Percentiles rank a stretch among this genome's conserved stretches.
phyloP scores from a whole-genome alignment of 2,113 vertebrate species.

The Hucho hucho region DNA sequence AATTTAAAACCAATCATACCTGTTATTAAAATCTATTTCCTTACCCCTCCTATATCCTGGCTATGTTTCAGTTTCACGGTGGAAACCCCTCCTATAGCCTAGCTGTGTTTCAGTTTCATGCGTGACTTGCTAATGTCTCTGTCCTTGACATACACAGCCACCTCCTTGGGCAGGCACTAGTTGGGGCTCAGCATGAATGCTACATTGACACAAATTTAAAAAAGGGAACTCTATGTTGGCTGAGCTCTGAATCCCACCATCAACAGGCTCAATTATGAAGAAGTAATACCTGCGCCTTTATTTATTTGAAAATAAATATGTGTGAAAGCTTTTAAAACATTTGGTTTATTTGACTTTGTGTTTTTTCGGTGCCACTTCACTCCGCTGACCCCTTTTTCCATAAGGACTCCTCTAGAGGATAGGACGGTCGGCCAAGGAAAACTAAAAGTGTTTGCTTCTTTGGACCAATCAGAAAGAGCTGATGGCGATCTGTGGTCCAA shows the following conservation, averaged over 20 bases:
- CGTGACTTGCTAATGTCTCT: slow-evolving; percentile 58
- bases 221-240: slow-evolving; percentile 74
- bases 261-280: slow-evolving; percentile 28
- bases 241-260: slow-evolving; percentile 55
- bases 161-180: slow-evolving; percentile 77
- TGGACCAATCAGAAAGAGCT: slow-evolving; percentile 2
- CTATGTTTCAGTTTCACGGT: neutral
- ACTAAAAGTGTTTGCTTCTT: neutral
- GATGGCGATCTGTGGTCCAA: neutral
- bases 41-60: no score
- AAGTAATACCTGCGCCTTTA: slow-evolving; percentile 28
- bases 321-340: slow-evolving; percentile 25
- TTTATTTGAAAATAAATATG: slow-evolving; percentile 31
- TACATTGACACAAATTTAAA: slow-evolving; percentile 71
- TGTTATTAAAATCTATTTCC: neutral
- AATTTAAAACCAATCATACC: no score
- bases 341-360: slow-evolving; percentile 15
- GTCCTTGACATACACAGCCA: slow-evolving; percentile 65
- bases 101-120: slow-evolving; percentile 4
- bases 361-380: slow-evolving; percentile 3
- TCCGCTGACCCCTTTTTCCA: neutral
- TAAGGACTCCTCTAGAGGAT: neutral
- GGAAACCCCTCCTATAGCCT: slow-evolving; percentile 23
- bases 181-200: slow-evolving; percentile 59
- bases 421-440: neutral